A percentile compares a stretch with the other conserved stretches of the same genome.
Conservation (phyloP, 2,888 invertebrate genomes). For the Slavum lentiscoides region DNA sequence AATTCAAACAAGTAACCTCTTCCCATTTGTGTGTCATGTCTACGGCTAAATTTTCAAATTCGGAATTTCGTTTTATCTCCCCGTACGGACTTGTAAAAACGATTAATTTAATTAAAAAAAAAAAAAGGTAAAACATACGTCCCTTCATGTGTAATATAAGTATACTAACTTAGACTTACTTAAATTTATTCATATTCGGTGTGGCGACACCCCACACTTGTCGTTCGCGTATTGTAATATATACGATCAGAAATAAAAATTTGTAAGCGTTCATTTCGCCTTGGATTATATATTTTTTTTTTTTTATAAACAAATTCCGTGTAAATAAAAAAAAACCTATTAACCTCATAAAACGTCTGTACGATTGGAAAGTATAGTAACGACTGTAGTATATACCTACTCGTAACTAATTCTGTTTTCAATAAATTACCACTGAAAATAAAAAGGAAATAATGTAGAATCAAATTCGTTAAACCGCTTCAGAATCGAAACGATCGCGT, state of each 20-base stretch:
- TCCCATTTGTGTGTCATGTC: slow-evolving; percentile 41
- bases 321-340: not conserved
- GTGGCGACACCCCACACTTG: not conserved
- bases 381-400: not conserved
- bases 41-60: slow-evolving; percentile 44
- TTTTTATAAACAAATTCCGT: not conserved
- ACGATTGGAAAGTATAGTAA: not conserved
- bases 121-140: no score
- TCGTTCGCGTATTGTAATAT: not conserved
- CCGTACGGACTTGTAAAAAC: slow-evolving; percentile 9
- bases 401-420: not conserved
- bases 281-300: not conserved
- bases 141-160: not conserved
- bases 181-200: slow-evolving; percentile 8
- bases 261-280: not conserved
- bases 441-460: slow-evolving; percentile 18
- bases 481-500: slow-evolving; percentile 13
- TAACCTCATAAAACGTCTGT: not conserved
- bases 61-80: slow-evolving; percentile 24
- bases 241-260: not conserved
- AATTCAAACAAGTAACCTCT: slow-evolving; percentile 40
- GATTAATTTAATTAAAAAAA: not conserved
- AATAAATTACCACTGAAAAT: not conserved
- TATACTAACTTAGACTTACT: slow-evolving; percentile 4
- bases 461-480: slow-evolving; percentile 13